These are phyloP conservation scores for Charanyca ferruginea DNA, from an alignment of 2,888 invertebrate species.

Conservation along the genomic window DNA sequence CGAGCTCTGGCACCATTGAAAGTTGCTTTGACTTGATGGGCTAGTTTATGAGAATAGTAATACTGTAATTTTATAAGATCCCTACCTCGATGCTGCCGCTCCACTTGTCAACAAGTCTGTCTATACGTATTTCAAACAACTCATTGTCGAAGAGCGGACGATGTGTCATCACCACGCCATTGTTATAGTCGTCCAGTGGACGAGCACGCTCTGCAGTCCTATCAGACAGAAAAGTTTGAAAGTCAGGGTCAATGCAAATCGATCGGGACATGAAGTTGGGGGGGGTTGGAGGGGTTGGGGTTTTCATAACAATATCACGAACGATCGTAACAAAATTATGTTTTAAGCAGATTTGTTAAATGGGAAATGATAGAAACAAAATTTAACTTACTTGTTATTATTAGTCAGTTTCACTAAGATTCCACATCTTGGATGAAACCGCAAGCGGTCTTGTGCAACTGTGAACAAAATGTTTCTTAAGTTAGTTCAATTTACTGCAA, in stretches of 20 bases:
- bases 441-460: conserved; percentile 92
- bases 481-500: not conserved
- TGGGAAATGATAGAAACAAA: not conserved
- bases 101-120: conserved; percentile 98
- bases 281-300: too few relatives aligned
- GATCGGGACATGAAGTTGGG: conserved; percentile 15
- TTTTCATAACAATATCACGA: conserved; percentile 13
- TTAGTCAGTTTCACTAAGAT: conserved; percentile 96
- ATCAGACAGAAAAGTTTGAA: conserved; percentile 15
- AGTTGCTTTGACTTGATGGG: not conserved
- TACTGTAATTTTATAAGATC: not conserved
- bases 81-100: conserved; percentile 96
- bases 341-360: not conserved
- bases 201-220: conserved; percentile 96
- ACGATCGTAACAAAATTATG: not conserved
- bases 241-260: conserved; percentile 8
- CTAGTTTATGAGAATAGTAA: not conserved
- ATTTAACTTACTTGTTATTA: conserved; percentile 90
- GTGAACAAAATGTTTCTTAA: conserved; percentile 56
- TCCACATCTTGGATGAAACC: conserved; percentile 97
- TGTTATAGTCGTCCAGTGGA: conserved; percentile 98
- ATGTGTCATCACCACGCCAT: conserved; percentile 98
- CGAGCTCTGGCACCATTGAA: too few relatives aligned
- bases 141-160: conserved; percentile 96
- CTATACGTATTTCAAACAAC: conserved; percentile 98